These are phyloP conservation scores for Dichetophora obliterata DNA, from an alignment of 2,888 invertebrate genomes.

Conservation along the genomic window DNA sequence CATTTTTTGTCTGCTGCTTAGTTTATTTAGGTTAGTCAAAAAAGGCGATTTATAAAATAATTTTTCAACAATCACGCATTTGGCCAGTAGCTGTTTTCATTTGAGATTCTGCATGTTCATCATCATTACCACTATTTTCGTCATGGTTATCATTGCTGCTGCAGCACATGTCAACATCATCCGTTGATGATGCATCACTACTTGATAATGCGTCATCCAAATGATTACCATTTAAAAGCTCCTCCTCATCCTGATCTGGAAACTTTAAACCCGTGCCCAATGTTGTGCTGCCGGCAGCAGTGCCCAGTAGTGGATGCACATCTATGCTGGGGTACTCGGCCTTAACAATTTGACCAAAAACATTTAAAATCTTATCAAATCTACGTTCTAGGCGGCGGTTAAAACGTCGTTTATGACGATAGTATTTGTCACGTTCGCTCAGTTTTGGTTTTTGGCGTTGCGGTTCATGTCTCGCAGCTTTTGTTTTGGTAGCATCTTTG, in stretches of 20 bases:
- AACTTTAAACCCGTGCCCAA: slow-evolving; percentile 28
- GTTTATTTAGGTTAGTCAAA: background rate
- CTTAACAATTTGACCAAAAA: slow-evolving; percentile 60
- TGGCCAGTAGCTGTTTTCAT: background rate
- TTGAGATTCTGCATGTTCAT: slow-evolving; percentile 32
- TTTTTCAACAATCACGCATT: background rate
- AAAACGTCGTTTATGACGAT: slow-evolving; percentile 62
- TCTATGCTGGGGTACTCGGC: slow-evolving; percentile 58
- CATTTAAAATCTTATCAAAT: slow-evolving; percentile 57
- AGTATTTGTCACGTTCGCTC: slow-evolving; percentile 60
- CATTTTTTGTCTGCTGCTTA: too few species aligned
- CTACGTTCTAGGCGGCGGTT: slow-evolving; percentile 63
- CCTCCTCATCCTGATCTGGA: background rate
- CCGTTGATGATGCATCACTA: slow-evolving; percentile 26
- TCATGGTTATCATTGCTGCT: slow-evolving; percentile 30
- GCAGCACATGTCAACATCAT: slow-evolving; percentile 21
- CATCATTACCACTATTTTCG: slow-evolving; percentile 24
- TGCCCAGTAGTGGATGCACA: slow-evolving; percentile 49
- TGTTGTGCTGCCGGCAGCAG: slow-evolving; percentile 39
- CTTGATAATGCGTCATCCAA: slow-evolving; percentile 32
- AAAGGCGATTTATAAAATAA: background rate
- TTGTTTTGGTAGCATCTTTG: background rate
- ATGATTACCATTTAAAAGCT: slow-evolving; percentile 14
- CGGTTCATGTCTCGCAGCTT: background rate
- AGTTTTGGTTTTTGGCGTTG: background rate